Evolutionary conservation across 1,140 invertebrate species (phyloP).

Genomic region (Apocrypta bakeri): DNA sequence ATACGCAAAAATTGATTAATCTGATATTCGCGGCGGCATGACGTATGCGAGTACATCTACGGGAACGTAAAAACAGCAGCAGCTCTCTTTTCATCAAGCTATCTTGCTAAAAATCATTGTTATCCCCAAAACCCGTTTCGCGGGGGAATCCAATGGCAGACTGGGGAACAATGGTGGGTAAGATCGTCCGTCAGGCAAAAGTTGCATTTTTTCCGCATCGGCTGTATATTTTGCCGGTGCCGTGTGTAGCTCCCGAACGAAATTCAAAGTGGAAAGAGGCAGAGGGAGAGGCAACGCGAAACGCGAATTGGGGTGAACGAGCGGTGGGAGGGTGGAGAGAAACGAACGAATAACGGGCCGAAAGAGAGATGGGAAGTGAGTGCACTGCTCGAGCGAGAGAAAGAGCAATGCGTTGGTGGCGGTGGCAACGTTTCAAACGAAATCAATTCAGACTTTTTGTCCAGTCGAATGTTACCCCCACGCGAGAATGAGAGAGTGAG

Average conservation of each 20-base stretch:
- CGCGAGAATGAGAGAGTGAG: conserved; percentile 43
- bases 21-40: neutral
- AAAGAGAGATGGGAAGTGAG: conserved; percentile 50
- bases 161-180: conserved; percentile 20
- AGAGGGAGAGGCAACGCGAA: conserved; percentile 41
- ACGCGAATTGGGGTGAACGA: conserved; percentile 38
- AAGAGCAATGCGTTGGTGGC: conserved; percentile 50
- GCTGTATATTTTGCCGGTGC: conserved; percentile 4
- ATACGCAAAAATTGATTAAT: too few species aligned
- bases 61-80: neutral
- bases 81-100: conserved; percentile 52
- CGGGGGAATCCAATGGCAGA: neutral
- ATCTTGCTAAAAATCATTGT: conserved; percentile 44
- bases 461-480: conserved; percentile 69
- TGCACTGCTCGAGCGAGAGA: conserved; percentile 27
- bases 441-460: conserved; percentile 73
- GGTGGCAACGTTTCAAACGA: conserved; percentile 68
- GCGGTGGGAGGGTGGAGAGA: neutral
- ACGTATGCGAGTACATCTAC: neutral
- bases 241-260: conserved; percentile 48
- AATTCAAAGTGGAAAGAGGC: conserved; percentile 51
- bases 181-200: conserved; percentile 37
- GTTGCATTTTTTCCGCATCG: conserved; percentile 47
- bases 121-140: conserved; percentile 26
- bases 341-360: conserved; percentile 57